Percentiles rank a stretch among this genome's conserved stretches.
Conservation (phyloP, 2,113 vertebrate genomes). For the Petrocephalus microphthalmus region DNA sequence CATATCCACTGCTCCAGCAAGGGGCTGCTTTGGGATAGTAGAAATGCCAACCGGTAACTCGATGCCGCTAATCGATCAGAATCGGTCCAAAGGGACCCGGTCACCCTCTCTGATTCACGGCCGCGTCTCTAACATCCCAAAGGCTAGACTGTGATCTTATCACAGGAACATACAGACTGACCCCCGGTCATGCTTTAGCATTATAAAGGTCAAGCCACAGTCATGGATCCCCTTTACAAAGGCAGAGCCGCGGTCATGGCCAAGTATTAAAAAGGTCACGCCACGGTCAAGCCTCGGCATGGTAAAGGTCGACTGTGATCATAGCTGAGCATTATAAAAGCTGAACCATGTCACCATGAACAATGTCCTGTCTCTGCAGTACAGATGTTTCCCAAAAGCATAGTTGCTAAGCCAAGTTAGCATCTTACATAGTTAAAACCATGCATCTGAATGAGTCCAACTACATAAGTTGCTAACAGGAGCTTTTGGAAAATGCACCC, state of each 20-base stretch:
- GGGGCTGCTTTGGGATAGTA: background rate
- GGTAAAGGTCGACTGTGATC: background rate
- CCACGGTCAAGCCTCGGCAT: too few relatives aligned
- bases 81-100: background rate
- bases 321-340: background rate
- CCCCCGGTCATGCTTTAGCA: background rate
- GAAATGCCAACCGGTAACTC: background rate
- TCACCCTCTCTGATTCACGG: background rate
- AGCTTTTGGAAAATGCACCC: too few relatives aligned
- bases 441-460: too few relatives aligned
- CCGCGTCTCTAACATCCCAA: background rate
- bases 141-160: background rate
- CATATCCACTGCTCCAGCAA: background rate
- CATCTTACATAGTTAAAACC: too few relatives aligned
- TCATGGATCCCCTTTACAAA: background rate
- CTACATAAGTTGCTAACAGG: too few relatives aligned
- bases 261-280: background rate
- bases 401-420: too few relatives aligned
- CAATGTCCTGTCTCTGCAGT: background rate
- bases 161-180: background rate
- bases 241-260: too few relatives aligned
- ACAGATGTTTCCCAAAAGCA: background rate
- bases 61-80: background rate
- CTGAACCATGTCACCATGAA: background rate
- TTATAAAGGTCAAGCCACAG: background rate